Conservation (phyloP, 1,140 invertebrate species). For the Riptortus pedestris region DNA sequence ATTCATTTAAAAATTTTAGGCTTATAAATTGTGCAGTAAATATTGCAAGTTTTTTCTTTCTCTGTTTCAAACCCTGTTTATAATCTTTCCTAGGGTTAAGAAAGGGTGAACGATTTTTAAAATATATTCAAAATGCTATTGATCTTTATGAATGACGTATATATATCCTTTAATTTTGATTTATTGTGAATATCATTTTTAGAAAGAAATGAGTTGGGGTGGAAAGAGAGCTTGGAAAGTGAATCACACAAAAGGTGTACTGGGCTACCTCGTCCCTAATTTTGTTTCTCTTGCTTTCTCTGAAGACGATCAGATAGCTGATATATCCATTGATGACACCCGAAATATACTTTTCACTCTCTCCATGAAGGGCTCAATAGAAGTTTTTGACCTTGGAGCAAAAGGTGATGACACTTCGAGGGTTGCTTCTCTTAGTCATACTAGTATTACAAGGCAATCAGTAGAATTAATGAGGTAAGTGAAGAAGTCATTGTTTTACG, state of each 20-base stretch:
- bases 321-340: constrained; percentile 83
- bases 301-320: constrained; percentile 71
- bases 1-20: no score
- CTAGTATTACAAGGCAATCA: constrained; percentile 64
- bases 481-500: constrained; percentile 6
- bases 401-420: constrained; percentile 61
- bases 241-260: constrained; percentile 79
- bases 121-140: no score
- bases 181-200: constrained; percentile 30
- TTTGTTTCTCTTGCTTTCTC: constrained; percentile 73
- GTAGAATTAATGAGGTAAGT: constrained; percentile 66
- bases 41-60: no score
- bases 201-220: constrained; percentile 82
- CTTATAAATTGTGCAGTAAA: no score
- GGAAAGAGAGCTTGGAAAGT: constrained; percentile 89
- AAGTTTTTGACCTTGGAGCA: constrained; percentile 80
- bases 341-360: constrained; percentile 84
- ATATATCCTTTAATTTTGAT: not conserved
- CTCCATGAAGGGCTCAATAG: constrained; percentile 67
- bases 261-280: constrained; percentile 84
- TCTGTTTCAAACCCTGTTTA: no score
- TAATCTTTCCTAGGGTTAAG: no score
- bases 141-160: not conserved
- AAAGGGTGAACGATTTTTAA: no score
- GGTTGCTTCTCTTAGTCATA: constrained; percentile 66